A percentile compares a stretch with the other conserved stretches of the same genome.
These are phyloP conservation scores for Urechis unicinctus DNA, from an alignment of 2,888 invertebrate species.

Conservation along the genomic window DNA sequence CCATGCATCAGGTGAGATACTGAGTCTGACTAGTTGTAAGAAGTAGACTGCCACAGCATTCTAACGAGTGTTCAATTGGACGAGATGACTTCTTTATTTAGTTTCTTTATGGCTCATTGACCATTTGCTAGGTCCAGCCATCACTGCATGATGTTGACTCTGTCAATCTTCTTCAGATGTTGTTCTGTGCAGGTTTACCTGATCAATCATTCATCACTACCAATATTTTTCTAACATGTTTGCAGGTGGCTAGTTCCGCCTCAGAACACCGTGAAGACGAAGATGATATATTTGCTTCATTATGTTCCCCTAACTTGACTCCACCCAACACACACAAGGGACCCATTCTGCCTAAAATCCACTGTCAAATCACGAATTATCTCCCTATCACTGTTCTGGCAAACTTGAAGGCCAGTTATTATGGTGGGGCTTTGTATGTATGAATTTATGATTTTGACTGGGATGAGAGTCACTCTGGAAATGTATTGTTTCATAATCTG, in stretches of 20 bases:
- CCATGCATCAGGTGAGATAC: constrained; percentile 66
- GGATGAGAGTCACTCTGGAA: neutral
- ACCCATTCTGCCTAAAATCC: constrained; percentile 3
- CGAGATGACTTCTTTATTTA: neutral
- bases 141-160: neutral
- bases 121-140: neutral
- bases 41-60: too few species aligned
- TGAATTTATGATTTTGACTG: neutral
- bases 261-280: neutral
- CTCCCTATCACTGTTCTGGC: constrained; percentile 60
- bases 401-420: constrained; percentile 45
- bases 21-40: neutral
- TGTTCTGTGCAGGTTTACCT: too few species aligned
- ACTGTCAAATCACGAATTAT: constrained; percentile 47
- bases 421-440: constrained; percentile 29
- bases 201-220: too few species aligned
- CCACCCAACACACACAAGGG: too few species aligned
- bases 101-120: neutral
- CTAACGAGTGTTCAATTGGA: neutral
- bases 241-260: too few species aligned
- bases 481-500: neutral
- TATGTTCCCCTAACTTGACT: too few species aligned
- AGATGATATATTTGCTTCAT: neutral
- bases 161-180: too few species aligned
- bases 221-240: too few species aligned